These are phyloP conservation scores for Rhagophthalmus giganteus DNA, from an alignment of 2,888 invertebrate species.

Conservation along the genomic window DNA sequence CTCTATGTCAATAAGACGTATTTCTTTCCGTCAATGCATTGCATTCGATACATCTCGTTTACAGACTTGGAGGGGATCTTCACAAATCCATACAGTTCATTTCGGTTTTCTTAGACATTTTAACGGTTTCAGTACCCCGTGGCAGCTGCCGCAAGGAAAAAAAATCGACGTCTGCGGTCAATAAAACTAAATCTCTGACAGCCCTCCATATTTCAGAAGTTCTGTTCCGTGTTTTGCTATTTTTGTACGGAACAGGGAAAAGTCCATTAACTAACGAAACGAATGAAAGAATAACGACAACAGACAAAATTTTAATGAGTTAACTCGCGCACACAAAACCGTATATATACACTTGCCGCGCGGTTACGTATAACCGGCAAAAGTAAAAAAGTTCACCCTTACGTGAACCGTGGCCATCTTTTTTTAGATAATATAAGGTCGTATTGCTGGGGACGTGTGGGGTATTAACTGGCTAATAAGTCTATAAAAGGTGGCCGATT, in stretches of 20 bases:
- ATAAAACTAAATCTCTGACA: constrained; percentile 55
- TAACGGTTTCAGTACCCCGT: constrained; percentile 42
- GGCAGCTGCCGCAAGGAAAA: constrained; percentile 31
- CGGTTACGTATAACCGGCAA: too few species aligned
- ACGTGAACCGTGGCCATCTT: constrained; percentile 10
- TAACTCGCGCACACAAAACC: not conserved
- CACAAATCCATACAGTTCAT: constrained; percentile 32
- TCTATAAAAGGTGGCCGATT: constrained; percentile 34
- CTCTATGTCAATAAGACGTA: constrained; percentile 21
- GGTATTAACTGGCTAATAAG: constrained; percentile 36
- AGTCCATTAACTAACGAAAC: constrained; percentile 34
- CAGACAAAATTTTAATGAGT: constrained; percentile 25
- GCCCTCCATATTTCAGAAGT: constrained; percentile 47
- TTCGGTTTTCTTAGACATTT: constrained; percentile 45
- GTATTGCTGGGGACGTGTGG: constrained; percentile 14
- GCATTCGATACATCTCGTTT: constrained; percentile 51
- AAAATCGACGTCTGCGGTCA: constrained; percentile 54
- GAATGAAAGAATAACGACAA: constrained; percentile 27
- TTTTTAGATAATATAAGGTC: constrained; percentile 11
- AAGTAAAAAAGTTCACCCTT: constrained; percentile 18
- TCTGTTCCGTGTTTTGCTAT: constrained; percentile 41
- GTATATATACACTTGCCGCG: too few species aligned
- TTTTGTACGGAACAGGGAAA: constrained; percentile 37
- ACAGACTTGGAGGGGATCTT: constrained; percentile 41
- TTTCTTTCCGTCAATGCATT: constrained; percentile 32